These are phyloP conservation scores for Brenthis ino DNA, from an alignment of 2,888 invertebrate genomes.

Conservation along the genomic window DNA sequence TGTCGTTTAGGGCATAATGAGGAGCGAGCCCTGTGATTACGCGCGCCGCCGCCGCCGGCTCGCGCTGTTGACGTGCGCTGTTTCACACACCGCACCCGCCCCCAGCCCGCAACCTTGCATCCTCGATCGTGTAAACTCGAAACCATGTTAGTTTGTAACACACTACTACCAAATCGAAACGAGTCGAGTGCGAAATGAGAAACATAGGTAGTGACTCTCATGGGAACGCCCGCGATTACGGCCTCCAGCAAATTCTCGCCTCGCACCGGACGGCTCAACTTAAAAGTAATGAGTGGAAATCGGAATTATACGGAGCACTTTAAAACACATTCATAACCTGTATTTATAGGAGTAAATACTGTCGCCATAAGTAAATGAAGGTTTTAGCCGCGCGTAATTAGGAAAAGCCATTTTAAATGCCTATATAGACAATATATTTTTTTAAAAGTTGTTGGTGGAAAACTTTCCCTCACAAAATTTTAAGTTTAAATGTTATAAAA, in stretches of 20 bases:
- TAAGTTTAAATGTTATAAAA: not conserved
- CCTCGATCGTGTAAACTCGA: constrained; percentile 58
- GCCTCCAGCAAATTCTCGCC: constrained; percentile 69
- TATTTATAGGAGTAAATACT: constrained; percentile 40
- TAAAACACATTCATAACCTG: constrained; percentile 39
- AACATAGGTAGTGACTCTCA: constrained; percentile 53
- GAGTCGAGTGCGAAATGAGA: constrained; percentile 41
- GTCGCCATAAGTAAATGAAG: constrained; percentile 29
- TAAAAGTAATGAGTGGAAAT: constrained; percentile 63
- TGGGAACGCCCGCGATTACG: constrained; percentile 60
- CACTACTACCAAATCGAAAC: constrained; percentile 17
- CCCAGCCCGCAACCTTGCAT: constrained; percentile 52
- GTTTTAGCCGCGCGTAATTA: constrained; percentile 10
- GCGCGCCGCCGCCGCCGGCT: constrained; percentile 76
- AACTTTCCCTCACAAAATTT: not conserved
- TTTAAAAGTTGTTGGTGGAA: not conserved
- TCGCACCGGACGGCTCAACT: constrained; percentile 55
- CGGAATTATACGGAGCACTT: constrained; percentile 51
- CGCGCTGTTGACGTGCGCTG: constrained; percentile 80
- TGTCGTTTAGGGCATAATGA: constrained; percentile 83
- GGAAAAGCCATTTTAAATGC: not conserved
- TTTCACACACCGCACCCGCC: constrained; percentile 56
- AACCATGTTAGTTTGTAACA: constrained; percentile 36
- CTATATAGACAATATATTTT: not conserved
- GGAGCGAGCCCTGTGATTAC: constrained; percentile 82